Conservation (phyloP, 2,113 vertebrate species). For the Psilopsiagon aymara region DNA sequence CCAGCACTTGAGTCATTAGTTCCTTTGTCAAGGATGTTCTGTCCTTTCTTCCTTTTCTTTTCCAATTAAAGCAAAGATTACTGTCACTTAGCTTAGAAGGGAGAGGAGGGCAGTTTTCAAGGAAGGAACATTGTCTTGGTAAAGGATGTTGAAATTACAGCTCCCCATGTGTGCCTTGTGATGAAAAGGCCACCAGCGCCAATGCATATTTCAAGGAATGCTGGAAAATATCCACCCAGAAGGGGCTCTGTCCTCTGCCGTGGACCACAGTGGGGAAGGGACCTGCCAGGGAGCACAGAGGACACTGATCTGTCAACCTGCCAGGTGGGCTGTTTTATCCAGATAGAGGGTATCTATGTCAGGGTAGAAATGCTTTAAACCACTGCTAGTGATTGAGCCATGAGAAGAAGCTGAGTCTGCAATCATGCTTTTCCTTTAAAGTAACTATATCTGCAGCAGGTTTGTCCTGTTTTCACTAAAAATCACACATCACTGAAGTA, state of each 20-base stretch:
- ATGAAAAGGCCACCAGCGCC: constrained; percentile 29
- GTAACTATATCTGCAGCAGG: not conserved
- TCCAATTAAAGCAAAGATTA: constrained; percentile 27
- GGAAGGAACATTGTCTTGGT: constrained; percentile 10
- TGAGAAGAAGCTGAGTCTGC: not conserved
- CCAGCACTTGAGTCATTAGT: constrained; percentile 39
- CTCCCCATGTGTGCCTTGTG: not conserved
- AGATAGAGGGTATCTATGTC: not conserved
- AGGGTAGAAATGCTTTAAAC: not conserved
- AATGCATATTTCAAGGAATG: constrained; percentile 1
- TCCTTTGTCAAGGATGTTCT: constrained; percentile 42
- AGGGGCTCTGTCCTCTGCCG: not conserved
- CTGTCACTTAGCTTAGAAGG: not conserved
- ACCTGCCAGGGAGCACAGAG: not conserved
- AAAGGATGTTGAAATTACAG: constrained; percentile 47
- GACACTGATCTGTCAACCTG: not conserved
- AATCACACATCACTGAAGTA: fast-evolving
- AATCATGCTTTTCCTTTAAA: not conserved
- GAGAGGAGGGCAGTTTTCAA: not conserved
- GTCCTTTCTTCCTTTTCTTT: constrained; percentile 33
- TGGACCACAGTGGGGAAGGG: not conserved
- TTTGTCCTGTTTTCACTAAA: not conserved
- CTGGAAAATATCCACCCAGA: not conserved
- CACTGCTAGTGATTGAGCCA: fast-evolving
- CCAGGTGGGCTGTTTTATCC: fast-evolving